Conservation (phyloP, 2,888 invertebrate genomes). For the Eilema caniola region DNA sequence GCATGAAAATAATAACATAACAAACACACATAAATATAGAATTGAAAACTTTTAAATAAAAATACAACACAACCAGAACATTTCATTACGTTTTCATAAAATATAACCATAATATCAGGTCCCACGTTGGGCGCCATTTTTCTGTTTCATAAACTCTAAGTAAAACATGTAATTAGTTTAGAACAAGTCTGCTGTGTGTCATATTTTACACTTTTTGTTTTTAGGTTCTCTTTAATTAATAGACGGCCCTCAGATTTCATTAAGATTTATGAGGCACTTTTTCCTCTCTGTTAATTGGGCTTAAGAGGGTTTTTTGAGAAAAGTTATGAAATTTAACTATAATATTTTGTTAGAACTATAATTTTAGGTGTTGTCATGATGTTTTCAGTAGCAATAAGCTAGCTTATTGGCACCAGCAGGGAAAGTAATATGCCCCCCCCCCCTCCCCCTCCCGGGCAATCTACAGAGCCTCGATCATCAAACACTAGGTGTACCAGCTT, state of each 20-base stretch:
- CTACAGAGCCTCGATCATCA: no score
- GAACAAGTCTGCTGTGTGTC: constrained; percentile 19
- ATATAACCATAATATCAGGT: neutral
- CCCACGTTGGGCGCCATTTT: constrained; percentile 33
- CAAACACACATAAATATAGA: neutral
- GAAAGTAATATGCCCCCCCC: no score
- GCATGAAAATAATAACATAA: no score
- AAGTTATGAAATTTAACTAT: neutral
- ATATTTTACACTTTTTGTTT: constrained; percentile 5
- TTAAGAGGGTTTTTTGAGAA: neutral
- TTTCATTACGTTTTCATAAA: constrained; percentile 7
- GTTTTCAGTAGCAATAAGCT: no score
- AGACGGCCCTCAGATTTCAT: neutral
- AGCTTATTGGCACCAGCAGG: no score
- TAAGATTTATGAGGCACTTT: constrained; percentile 1
- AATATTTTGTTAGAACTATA: neutral
- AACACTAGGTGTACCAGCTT: no score
- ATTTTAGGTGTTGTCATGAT: neutral
- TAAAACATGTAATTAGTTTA: constrained; percentile 30
- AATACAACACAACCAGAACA: neutral
- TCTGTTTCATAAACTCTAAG: constrained; percentile 14
- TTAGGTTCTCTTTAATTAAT: constrained; percentile 6
- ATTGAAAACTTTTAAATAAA: neutral
- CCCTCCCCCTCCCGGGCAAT: no score
- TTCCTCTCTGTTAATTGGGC: neutral